phyloP scores from a whole-genome alignment of 2,888 invertebrate genomes.

The Antheraea assamensis region DNA sequence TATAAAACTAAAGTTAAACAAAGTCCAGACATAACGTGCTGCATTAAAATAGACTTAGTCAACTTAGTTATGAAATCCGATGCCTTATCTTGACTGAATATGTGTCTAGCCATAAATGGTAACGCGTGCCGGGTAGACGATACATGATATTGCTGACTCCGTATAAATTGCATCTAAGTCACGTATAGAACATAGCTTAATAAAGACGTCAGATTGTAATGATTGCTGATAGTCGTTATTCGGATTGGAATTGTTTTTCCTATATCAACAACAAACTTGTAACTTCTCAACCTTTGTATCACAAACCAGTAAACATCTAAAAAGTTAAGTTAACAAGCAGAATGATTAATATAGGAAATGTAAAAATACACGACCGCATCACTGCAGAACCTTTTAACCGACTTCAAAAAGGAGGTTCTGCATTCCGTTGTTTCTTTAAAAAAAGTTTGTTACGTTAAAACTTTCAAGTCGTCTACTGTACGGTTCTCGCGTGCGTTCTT shows the following conservation, averaged over 20 bases:
- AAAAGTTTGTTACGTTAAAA: too few species aligned
- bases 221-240: not conserved
- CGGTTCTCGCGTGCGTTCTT: too few species aligned
- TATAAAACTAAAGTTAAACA: not conserved
- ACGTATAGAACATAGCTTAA: slow-evolving; percentile 23
- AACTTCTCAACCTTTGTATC: too few species aligned
- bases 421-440: too few species aligned
- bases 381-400: too few species aligned
- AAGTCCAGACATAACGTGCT: slow-evolving; percentile 7
- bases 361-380: too few species aligned
- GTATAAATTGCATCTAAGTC: slow-evolving; percentile 32
- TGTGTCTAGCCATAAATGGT: slow-evolving; percentile 21
- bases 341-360: too few species aligned
- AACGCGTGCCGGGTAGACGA: slow-evolving; percentile 12
- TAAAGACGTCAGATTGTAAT: slow-evolving; percentile 11
- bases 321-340: too few species aligned
- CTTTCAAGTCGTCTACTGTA: too few species aligned
- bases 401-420: too few species aligned
- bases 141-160: slow-evolving; percentile 32
- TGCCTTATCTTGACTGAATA: slow-evolving; percentile 19
- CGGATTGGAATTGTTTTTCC: not conserved
- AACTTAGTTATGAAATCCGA: slow-evolving; percentile 25
- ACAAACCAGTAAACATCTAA: too few species aligned
- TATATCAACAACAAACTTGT: too few species aligned
- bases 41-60: slow-evolving; percentile 5